Conservation (phyloP, 2,888 invertebrate species). For the Galerucella nymphaeae region DNA sequence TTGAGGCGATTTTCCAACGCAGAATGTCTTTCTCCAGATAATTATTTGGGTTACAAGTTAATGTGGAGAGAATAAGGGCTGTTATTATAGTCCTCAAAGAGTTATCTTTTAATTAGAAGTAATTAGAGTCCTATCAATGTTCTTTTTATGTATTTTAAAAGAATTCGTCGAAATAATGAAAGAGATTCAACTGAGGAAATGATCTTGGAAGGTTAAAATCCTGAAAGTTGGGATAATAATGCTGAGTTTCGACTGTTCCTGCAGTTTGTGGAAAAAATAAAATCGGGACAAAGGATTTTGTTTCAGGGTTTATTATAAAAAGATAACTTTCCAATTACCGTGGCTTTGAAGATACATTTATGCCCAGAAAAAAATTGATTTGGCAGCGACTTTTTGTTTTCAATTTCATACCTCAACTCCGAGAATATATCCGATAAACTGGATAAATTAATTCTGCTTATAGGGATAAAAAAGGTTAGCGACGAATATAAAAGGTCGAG, state of each 20-base stretch:
- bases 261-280: neutral
- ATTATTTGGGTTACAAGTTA: conserved; percentile 35
- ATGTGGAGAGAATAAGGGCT: conserved; percentile 27
- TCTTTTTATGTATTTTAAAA: conserved; percentile 4
- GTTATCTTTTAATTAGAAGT: conserved; percentile 37
- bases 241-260: neutral
- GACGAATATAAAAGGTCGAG: too few species aligned
- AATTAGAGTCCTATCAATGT: conserved; percentile 23
- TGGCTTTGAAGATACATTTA: too few species aligned
- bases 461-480: too few species aligned
- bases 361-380: too few species aligned
- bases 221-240: neutral
- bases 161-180: conserved; percentile 18
- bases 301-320: too few species aligned
- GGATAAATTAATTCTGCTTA: too few species aligned
- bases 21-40: conserved; percentile 27
- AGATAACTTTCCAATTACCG: too few species aligned
- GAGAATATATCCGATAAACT: too few species aligned
- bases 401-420: too few species aligned
- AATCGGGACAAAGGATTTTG: neutral
- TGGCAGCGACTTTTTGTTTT: too few species aligned
- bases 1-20: conserved; percentile 18
- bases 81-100: conserved; percentile 28
- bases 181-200: conserved; percentile 18
- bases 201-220: conserved; percentile 10